These are phyloP conservation scores for Helicoverpa assulta DNA, from an alignment of 2,888 invertebrate species.

Conservation along the genomic window DNA sequence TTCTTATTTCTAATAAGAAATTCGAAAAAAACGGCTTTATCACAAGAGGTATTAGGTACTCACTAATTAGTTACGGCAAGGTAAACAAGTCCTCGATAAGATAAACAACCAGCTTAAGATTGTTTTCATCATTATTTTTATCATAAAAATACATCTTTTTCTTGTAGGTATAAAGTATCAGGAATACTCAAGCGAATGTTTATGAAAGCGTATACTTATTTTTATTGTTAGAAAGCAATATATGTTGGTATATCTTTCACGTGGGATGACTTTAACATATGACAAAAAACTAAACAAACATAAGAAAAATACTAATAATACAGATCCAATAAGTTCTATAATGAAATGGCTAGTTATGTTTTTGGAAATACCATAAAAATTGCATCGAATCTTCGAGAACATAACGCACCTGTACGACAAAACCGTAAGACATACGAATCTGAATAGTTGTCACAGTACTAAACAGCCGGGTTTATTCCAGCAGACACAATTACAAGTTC, in stretches of 20 bases:
- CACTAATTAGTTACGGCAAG: slow-evolving; percentile 44
- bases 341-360: background rate
- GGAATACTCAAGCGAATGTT: slow-evolving; percentile 17
- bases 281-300: background rate
- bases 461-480: slow-evolving; percentile 66
- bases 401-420: slow-evolving; percentile 1
- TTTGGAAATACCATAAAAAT: background rate
- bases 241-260: background rate
- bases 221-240: slow-evolving; percentile 11
- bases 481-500: slow-evolving; percentile 73
- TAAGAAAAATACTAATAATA: background rate
- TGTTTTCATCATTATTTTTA: slow-evolving; percentile 39
- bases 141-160: slow-evolving; percentile 32
- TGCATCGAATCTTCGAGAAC: background rate
- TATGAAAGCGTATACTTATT: background rate
- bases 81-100: slow-evolving; percentile 37
- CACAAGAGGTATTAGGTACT: slow-evolving; percentile 23
- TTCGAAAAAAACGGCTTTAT: slow-evolving; percentile 14
- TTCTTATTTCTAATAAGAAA: slow-evolving; percentile 2
- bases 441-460: slow-evolving; percentile 63
- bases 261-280: background rate
- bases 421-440: slow-evolving; percentile 31
- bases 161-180: slow-evolving; percentile 14
- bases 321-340: background rate
- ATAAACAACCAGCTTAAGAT: slow-evolving; percentile 40